Evolutionary conservation across 1,140 invertebrate species (phyloP).

Genomic region (Heliothis subflexa): DNA sequence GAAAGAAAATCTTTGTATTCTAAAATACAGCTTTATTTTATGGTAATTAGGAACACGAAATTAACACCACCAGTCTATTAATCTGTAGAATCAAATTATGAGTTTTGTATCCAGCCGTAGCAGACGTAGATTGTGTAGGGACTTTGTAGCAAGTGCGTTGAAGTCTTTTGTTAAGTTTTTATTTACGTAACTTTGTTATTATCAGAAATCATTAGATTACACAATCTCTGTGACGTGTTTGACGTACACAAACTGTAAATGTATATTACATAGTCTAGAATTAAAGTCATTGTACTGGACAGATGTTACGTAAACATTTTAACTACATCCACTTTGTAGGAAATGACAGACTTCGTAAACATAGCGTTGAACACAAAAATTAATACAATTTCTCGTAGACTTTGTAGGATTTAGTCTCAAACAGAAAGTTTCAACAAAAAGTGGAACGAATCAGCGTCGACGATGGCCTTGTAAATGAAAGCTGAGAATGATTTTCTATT

Average conservation of each 20-base stretch:
- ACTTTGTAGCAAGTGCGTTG: slow-evolving; percentile 21
- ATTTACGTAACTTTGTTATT: slow-evolving; percentile 16
- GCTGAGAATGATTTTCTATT: slow-evolving; percentile 50
- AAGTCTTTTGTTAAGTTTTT: slow-evolving; percentile 45
- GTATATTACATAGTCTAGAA: slow-evolving; percentile 6
- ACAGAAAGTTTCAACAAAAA: slow-evolving; percentile 62
- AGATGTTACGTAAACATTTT: slow-evolving; percentile 14
- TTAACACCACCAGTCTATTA: background rate
- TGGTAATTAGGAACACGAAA: background rate
- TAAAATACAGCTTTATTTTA: too few species aligned
- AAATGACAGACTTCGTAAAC: slow-evolving; percentile 8
- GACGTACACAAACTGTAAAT: slow-evolving; percentile 7
- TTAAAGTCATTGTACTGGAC: slow-evolving; percentile 33
- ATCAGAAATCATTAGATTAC: slow-evolving; percentile 30
- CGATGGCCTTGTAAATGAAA: slow-evolving; percentile 65
- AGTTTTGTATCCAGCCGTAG: background rate
- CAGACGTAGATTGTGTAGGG: background rate
- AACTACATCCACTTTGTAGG: background rate
- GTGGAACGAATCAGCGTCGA: slow-evolving; percentile 56
- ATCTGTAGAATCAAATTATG: background rate
- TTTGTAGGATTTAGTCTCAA: slow-evolving; percentile 50
- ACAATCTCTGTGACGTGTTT: slow-evolving; percentile 26
- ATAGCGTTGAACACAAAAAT: slow-evolving; percentile 8
- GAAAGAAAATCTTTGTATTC: too few species aligned
- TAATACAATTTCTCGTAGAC: slow-evolving; percentile 19